Evolutionary conservation across 2,888 invertebrate genomes (phyloP).

Genomic region (Operophtera brumata): DNA sequence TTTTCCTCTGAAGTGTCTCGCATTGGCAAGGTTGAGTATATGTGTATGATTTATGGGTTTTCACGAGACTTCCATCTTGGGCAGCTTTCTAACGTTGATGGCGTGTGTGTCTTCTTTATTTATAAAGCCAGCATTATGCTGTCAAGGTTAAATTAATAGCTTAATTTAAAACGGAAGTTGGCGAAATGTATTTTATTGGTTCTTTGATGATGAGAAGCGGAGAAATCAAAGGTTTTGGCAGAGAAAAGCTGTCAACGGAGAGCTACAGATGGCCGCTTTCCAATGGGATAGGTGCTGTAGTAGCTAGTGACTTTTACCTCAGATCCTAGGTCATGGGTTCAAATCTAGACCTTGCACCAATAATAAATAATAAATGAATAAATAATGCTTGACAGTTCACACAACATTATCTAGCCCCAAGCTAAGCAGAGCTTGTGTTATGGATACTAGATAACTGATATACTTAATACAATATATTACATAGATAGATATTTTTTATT

Average conservation of each 20-base stretch:
- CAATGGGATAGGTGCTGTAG: neutral
- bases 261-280: neutral
- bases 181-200: slow-evolving; percentile 8
- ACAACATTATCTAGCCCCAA: too few species aligned
- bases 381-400: too few species aligned
- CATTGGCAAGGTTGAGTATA: slow-evolving; percentile 8
- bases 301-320: too few species aligned
- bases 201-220: neutral
- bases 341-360: too few species aligned
- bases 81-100: slow-evolving; percentile 27
- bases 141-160: slow-evolving; percentile 17
- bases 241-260: neutral
- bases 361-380: too few species aligned
- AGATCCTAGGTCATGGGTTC: too few species aligned
- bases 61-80: slow-evolving; percentile 11
- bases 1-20: slow-evolving; percentile 11
- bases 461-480: too few species aligned
- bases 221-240: slow-evolving; percentile 8
- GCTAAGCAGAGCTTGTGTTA: too few species aligned
- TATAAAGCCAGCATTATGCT: slow-evolving; percentile 16
- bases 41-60: slow-evolving; percentile 21
- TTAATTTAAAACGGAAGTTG: slow-evolving; percentile 14
- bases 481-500: too few species aligned
- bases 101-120: slow-evolving; percentile 9
- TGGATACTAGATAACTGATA: too few species aligned